phyloP scores from a whole-genome alignment of 1,140 invertebrate genomes.

The Drosophila watanabei region DNA sequence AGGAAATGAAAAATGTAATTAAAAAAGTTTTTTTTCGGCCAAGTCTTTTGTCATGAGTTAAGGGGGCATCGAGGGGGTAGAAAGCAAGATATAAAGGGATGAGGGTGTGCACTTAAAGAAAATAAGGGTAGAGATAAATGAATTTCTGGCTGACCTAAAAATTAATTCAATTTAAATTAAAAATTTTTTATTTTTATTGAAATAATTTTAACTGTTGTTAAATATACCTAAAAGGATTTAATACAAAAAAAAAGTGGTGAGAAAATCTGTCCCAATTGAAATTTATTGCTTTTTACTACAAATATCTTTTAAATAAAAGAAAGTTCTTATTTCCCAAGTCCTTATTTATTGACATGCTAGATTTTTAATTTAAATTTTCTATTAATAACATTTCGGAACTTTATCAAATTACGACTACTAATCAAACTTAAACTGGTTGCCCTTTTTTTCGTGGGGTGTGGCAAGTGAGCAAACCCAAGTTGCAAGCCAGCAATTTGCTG shows the following conservation, averaged over 20 bases:
- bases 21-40: slow-evolving; percentile 77
- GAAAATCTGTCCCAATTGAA: not conserved
- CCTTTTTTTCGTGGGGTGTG: not conserved
- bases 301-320: too few species aligned
- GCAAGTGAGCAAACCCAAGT: slow-evolving; percentile 68
- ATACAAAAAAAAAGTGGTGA: not conserved
- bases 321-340: not conserved
- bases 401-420: not conserved
- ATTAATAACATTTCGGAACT: too few species aligned
- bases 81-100: not conserved
- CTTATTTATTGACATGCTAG: too few species aligned
- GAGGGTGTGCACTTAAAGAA: not conserved
- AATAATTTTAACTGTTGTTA: too few species aligned
- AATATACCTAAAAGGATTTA: too few species aligned
- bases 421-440: not conserved
- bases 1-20: slow-evolving; percentile 84
- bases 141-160: too few species aligned
- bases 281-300: not conserved
- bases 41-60: slow-evolving; percentile 62
- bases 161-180: too few species aligned
- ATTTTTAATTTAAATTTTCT: not conserved
- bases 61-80: not conserved
- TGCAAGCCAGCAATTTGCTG: slow-evolving; percentile 58
- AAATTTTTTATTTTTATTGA: too few species aligned
- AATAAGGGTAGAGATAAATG: too few species aligned